phyloP scores from a whole-genome alignment of 2,888 invertebrate genomes.

The Melolontha melolontha region DNA sequence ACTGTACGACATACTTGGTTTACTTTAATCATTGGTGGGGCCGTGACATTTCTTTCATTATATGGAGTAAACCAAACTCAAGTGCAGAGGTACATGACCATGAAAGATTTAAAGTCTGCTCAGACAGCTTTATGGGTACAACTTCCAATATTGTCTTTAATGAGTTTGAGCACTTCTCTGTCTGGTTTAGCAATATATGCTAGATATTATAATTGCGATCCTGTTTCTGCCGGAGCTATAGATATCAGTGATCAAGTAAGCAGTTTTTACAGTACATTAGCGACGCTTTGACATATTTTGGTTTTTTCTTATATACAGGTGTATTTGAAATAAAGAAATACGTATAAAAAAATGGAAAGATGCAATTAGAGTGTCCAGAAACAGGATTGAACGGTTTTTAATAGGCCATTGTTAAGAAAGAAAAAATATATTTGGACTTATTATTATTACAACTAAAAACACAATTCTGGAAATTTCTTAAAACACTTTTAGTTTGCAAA shows the following conservation, averaged over 20 bases:
- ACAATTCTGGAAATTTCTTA: no score
- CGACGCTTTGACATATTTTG: not conserved
- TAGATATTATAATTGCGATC: slow-evolving; percentile 86
- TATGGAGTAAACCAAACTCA: slow-evolving; percentile 92
- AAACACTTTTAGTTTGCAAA: no score
- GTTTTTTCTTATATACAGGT: not conserved
- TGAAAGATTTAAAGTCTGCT: slow-evolving; percentile 77
- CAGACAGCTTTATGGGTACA: slow-evolving; percentile 83
- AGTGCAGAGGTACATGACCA: slow-evolving; percentile 79
- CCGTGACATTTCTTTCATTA: slow-evolving; percentile 35
- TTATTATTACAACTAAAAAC: no score
- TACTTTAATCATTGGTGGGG: slow-evolving; percentile 82
- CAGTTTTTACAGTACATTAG: no score
- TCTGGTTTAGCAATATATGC: slow-evolving; percentile 87
- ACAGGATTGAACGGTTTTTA: no score
- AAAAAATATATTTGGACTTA: no score
- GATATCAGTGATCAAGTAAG: slow-evolving; percentile 75
- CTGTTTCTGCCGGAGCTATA: slow-evolving; percentile 73
- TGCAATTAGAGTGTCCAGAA: no score
- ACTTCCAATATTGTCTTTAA: slow-evolving; percentile 80
- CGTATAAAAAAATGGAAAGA: no score
- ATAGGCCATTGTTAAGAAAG: no score
- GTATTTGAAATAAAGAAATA: no score
- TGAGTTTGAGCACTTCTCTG: slow-evolving; percentile 79
- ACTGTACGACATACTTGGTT: slow-evolving; percentile 88